Base-by-base conservation (phyloP, 2,888 invertebrate genomes). In the Thymelicus lineola region DNA sequence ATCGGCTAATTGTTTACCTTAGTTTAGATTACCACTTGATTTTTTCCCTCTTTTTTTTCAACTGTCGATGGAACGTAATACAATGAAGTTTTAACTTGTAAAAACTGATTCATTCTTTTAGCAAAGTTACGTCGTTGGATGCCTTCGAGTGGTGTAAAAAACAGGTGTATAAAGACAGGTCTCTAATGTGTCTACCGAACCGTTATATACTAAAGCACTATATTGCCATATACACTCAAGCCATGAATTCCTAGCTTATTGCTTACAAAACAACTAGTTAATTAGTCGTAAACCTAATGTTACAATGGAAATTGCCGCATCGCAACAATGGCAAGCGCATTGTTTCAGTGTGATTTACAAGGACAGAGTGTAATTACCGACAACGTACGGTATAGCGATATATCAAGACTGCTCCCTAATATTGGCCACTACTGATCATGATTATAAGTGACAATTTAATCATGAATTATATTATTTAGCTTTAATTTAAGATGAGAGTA, bases 331-430 rank as follows among this genome's bases (percentile, higher is more conserved):
- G 42, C 38, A 53, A 17, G 28, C 38, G 69, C 69, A 65, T 70
- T 59, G 70, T 60, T 65, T 45, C 64, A 63, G 58, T 63, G 36
- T 68, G 64, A 64, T 70, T 70, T 64, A 64, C 64, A 60, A 64
- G 64, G 64, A 53, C 63, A 64, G 17, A 50, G 53, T 20, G 58
- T 70, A 70, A 67, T 67, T 67, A 67, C 67, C 66, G 60, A 61
- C 60, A 35, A 53, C 42, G 55, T 55, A 61, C 42, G 28, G 28
- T 67, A 61, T 61, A 36, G 45, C 45, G 15, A 60, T 67, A 61
- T 67, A 61, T 67, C 67, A 42, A 66, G 60, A 28, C 48, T 48
- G 61, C 15, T 45, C 12, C 17, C 61, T 61, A 17, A 35, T 45
- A 60, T 60, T 45, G 15, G 61, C 53, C 53, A 20, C 7, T 4